phyloP scores from a whole-genome alignment of 2,113 vertebrate genomes.

The Leptodactylus fuscus region DNA sequence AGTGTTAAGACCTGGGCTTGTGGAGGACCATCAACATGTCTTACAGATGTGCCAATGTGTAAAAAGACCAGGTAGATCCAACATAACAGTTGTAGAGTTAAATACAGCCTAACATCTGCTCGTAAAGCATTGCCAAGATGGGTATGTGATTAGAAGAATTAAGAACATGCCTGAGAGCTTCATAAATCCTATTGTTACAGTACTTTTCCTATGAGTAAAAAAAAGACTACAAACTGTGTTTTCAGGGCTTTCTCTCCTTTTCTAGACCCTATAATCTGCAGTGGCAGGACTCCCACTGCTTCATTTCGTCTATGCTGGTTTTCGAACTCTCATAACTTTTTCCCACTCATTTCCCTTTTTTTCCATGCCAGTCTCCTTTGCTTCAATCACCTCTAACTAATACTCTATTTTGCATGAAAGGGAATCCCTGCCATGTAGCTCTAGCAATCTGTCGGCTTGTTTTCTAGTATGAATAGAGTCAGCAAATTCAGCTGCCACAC shows the following conservation, averaged over 20 bases:
- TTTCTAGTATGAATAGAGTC: conserved; percentile 46
- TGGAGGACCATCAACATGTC: too few relatives aligned
- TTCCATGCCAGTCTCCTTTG: conserved; percentile 48
- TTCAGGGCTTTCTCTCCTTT: conserved; percentile 42
- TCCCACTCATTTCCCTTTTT: conserved; percentile 39
- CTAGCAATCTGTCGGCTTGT: conserved; percentile 54
- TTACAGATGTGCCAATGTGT: too few relatives aligned
- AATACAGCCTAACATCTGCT: neutral
- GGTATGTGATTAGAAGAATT: conserved; percentile 3
- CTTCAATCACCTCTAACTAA: conserved; percentile 57
- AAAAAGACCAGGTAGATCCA: conserved; percentile 10
- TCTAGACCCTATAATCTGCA: conserved; percentile 44
- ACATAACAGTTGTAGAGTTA: neutral
- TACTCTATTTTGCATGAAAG: conserved; percentile 58
- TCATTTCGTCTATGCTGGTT: conserved; percentile 48
- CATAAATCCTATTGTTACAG: conserved; percentile 25
- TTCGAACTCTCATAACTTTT: conserved; percentile 50
- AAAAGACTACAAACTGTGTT: conserved; percentile 28
- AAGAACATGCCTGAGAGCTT: conserved; percentile 34
- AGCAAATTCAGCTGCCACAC: conserved; percentile 42
- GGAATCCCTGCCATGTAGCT: conserved; percentile 57
- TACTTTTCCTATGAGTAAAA: conserved; percentile 19
- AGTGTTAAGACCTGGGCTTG: neutral
- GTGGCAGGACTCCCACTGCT: conserved; percentile 48
- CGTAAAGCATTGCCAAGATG: neutral